Conservation (phyloP, 2,888 invertebrate species). For the Agrenia bidenticulata region DNA sequence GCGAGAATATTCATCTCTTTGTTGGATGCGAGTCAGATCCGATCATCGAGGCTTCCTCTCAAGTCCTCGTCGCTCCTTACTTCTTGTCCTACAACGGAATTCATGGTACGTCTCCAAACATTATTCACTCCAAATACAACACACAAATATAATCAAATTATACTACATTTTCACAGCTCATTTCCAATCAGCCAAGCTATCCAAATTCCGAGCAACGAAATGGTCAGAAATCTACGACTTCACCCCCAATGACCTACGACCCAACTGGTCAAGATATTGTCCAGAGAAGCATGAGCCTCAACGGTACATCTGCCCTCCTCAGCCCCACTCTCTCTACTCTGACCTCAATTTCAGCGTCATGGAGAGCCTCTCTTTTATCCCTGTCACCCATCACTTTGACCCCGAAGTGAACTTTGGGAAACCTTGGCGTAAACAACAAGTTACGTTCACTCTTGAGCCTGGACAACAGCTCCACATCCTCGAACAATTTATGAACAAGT, state of each 20-base stretch:
- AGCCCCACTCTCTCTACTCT: constrained; percentile 24
- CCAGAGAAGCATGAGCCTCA: constrained; percentile 35
- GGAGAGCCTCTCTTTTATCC: constrained; percentile 20
- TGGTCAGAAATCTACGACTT: constrained; percentile 49
- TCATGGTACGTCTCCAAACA: constrained; percentile 38
- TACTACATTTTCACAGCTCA: too few relatives aligned
- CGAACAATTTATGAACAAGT: constrained; percentile 1
- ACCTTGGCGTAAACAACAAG: constrained; percentile 5
- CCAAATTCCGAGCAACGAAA: constrained; percentile 43
- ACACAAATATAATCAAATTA: too few relatives aligned
- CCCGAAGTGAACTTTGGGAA: background rate
- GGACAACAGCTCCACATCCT: background rate
- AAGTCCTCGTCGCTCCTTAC: constrained; percentile 45
- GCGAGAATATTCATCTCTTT: constrained; percentile 45
- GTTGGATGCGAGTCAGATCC: constrained; percentile 49
- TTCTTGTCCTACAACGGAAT: constrained; percentile 46
- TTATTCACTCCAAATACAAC: too few relatives aligned
- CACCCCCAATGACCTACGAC: constrained; percentile 40
- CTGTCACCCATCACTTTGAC: background rate
- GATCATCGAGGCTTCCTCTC: constrained; percentile 45
- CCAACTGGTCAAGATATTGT: constrained; percentile 42
- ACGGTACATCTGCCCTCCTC: constrained; percentile 36
- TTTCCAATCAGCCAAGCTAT: constrained; percentile 44
- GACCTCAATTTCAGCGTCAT: constrained; percentile 29
- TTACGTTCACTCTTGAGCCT: constrained; percentile 4